A percentile compares a stretch with the other conserved stretches of the same genome.
phyloP scores from a whole-genome alignment of 2,888 invertebrate species.

The Pecten maximus region DNA sequence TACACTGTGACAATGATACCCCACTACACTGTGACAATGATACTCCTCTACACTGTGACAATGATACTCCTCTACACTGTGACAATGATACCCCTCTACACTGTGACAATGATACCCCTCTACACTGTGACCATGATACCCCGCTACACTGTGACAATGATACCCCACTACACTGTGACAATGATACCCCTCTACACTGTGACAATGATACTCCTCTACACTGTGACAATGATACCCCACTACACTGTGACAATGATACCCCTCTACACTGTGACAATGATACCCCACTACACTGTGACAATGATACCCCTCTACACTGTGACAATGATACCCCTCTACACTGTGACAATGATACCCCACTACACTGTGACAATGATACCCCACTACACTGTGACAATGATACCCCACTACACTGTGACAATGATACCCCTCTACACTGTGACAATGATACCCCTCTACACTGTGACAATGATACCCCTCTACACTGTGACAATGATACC shows the following conservation, averaged over 20 bases:
- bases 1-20: background rate
- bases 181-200: no score
- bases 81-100: conserved; percentile 36
- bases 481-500: background rate
- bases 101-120: conserved; percentile 35
- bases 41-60: no score
- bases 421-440: no score
- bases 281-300: no score
- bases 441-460: conserved; percentile 36
- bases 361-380: background rate
- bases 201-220: conserved; percentile 36
- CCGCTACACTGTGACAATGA: background rate
- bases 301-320: no score
- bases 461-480: conserved; percentile 35
- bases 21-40: conserved; percentile 37
- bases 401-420: no score
- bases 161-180: no score
- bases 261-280: conserved; percentile 37
- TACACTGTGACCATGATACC: background rate
- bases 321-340: conserved; percentile 36
- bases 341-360: conserved; percentile 35
- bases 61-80: no score
- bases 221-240: conserved; percentile 35
- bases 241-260: background rate
- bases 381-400: conserved; percentile 37